These are phyloP conservation scores for Drosophila takahashii DNA, from an alignment of 1,140 invertebrate species.

Conservation along the genomic window DNA sequence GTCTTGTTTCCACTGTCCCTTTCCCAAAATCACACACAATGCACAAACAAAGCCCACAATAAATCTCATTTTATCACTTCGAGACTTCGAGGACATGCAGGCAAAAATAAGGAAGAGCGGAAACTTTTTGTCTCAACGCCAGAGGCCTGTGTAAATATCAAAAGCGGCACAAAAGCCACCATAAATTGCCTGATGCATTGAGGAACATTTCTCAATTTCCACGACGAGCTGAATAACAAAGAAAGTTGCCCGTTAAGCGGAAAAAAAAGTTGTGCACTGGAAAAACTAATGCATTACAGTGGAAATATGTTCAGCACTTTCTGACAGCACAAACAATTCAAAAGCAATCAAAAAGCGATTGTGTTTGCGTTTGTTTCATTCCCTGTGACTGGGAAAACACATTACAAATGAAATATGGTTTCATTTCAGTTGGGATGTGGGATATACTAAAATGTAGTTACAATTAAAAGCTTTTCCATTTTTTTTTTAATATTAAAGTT, in stretches of 20 bases:
- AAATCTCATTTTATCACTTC: conserved; percentile 79
- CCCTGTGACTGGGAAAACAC: not conserved
- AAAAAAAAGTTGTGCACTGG: conserved; percentile 39
- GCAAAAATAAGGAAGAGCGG: conserved; percentile 14
- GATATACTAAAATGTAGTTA: too few relatives aligned
- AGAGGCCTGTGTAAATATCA: conserved; percentile 29
- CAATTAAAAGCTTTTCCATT: too few relatives aligned
- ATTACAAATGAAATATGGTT: not conserved
- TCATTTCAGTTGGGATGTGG: not conserved
- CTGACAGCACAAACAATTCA: conserved; percentile 6
- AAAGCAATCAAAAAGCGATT: conserved; percentile 34
- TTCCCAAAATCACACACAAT: conserved; percentile 14
- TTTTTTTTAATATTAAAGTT: too few relatives aligned
- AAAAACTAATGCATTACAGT: conserved; percentile 22
- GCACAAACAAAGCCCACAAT: conserved; percentile 60
- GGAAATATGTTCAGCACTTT: not conserved
- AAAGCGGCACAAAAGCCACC: conserved; percentile 52
- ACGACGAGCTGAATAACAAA: conserved; percentile 29
- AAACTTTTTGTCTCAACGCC: conserved; percentile 55
- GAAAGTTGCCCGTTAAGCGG: conserved; percentile 18
- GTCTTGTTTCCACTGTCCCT: conserved; percentile 23
- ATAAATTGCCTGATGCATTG: conserved; percentile 66
- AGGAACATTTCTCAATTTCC: conserved; percentile 57
- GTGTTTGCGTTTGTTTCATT: not conserved
- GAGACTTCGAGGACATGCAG: conserved; percentile 43